Evolutionary conservation across 2,888 invertebrate species (phyloP), one percentile per base, ranked within the genome.

Genomic region (Cyclophora albipunctata): DNA sequence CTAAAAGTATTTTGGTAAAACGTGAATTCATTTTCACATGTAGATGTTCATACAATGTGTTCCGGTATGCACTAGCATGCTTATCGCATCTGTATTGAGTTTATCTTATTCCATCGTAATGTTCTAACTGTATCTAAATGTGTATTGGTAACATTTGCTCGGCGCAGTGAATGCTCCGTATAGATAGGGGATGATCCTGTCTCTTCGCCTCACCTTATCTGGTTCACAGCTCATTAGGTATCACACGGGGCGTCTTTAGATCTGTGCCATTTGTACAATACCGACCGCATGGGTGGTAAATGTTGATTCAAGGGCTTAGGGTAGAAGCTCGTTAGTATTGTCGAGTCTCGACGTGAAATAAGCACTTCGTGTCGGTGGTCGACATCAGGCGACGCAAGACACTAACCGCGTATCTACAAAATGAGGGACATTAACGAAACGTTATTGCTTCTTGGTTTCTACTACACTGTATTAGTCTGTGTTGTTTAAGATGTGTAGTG

Each of bases 201-300:
- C 75, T 76, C 69, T 75, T 77, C 67, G 67, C 73, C 73, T 64
- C 75, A 79, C 81, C 89, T 89, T 90, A 90, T 90, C 90, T 89
- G 73, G 79, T 90, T 91, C 86, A 90, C 89, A 83, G 85, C 83
- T 88, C 89, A 89, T 89, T 89, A 88, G 82, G 78, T 78, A 70
- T 66, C 78, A 72, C 78, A 80, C 77, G 71, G 76, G 72, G 70
- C 65, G 75, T 69, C 75, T 76, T 73, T 72, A 83, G 78, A 83
- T 81, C 82, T 79, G 67, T 75, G 69, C 78, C 75, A 83, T 85
- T 88, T 85, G 81, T 83, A 84, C 87, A 86, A 87, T 85, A 85
- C 82, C 72, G 74, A 79, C 74, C 77, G 67, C 73, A 73, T 64
- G 69, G 73, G 71, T 80, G 71, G 82, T 77, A 80, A 82, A 84